Evolutionary conservation across 2,797 vertebrate genomes (phyloP), one percentile per base, ranked within the genome.

Genomic region (Sebastes wilsoni): DNA sequence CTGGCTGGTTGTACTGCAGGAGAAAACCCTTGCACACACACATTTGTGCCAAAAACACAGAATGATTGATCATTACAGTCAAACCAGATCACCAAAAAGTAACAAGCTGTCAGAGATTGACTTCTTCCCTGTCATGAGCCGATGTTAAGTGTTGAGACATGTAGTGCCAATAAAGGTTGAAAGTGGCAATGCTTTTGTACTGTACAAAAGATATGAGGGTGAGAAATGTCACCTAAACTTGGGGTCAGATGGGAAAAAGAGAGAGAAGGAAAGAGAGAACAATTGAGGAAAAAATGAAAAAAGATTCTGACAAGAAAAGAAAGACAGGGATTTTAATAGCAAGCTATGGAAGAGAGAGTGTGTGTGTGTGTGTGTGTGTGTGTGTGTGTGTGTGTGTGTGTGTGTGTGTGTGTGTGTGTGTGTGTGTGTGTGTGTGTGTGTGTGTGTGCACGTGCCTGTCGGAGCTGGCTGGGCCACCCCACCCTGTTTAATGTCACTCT

Each of bases 401-500:
- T 20, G 58, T 20, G 72, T 38, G 76, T 20, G 66, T 18, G 58
- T 20, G 72, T 38, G 75, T 20, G 65, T 2, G 23, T n/a, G 66
- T 2, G 23, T n/a, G 66, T 73, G 49, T 74, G 77, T 64, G 77
- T 79, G 13, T 61, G 72, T 28, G 66, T 2, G n/a, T 20, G 62
- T 20, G 58, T 20, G 72, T 38, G 76, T 20, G 66, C 64, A 36
- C 23, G 59, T 73, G 88, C 81, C 70, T 83, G 88, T 92, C 84
- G 79, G 77, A 86, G 83, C 79, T 87, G 79, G 74, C 85, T 83
- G 87, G 80, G 87, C 81, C 86, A 90, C 94, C 91, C 91, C 93
- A 83, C 94, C 94, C 94, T 92, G 92, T 94, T 95, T 94, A 94
- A 94, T 94, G 93, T 94, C 91, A 94, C 92, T 91, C 93, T 95